Evolutionary conservation across 2,888 invertebrate species (phyloP), one percentile per base, ranked within the genome.

Genomic region (Limnephilus rhombicus): DNA sequence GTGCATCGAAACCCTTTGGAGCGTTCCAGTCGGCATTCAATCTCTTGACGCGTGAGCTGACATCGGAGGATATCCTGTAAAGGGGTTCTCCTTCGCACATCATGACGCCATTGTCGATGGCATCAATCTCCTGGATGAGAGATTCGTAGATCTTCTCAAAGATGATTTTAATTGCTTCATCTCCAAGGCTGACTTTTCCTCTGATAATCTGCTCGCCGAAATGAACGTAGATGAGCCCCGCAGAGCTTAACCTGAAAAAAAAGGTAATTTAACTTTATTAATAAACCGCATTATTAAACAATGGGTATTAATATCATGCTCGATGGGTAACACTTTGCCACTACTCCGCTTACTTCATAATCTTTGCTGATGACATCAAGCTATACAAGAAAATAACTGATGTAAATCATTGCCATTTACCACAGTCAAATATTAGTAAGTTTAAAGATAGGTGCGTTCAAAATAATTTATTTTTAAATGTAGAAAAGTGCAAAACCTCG

Each of bases 51-150:
- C 99, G 96, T 0, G 97, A 95, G 94, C 98, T 98, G 15, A 99
- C 94, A 95, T 98, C 96, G 0, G 99, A 98, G 1, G 97, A 96
- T n/a, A 99, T 98, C 93, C 96, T 96, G 95, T 99, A 99, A 53
- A 95, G 96, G 0, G 98, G 97, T 94, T 97, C 97, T 2, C 97
- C 98, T 83, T 97, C 97, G 93, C 97, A 97, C 96, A 98, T 98
- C 0, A 98, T 97, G 0, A 99, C 96, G n/a, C 99, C 99, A 96
- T 99, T 99, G 95, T 99, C 99, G 91, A 99, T 98, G 0, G 98
- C 99, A 96, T 99, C 99, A 92, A 99, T 97, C 96, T 99, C 99
- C 95, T 98, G 98, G 24, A 99, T 97, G 91, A 99, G 98, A 92
- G 97, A 97, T 94, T 98, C 97, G 95, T 99, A 99, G 0, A 99